Percentiles rank a stretch among this genome's conserved stretches.
phyloP scores from a whole-genome alignment of 2,888 invertebrate species.

The Thecophora atra region DNA sequence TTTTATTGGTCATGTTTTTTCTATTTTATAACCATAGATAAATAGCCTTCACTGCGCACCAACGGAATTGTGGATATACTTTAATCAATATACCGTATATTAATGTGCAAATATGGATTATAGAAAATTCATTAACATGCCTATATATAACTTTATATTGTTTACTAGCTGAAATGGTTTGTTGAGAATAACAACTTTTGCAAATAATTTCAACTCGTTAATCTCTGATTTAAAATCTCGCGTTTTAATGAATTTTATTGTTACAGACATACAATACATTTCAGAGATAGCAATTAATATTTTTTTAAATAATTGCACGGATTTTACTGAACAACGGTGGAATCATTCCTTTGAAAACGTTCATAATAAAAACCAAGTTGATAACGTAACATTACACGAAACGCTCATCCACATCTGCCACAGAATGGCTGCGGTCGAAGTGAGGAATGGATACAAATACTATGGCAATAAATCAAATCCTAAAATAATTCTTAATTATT shows the following conservation, averaged over 20 bases:
- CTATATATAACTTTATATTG: background rate
- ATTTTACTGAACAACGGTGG: background rate
- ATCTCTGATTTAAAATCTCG: too few species aligned
- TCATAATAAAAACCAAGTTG: conserved; percentile 28
- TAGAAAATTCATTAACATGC: background rate
- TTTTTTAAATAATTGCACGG: background rate
- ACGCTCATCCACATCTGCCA: conserved; percentile 21
- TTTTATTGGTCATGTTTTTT: too few species aligned
- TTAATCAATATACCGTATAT: too few species aligned
- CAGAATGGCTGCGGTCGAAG: conserved; percentile 71
- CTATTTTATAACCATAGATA: too few species aligned
- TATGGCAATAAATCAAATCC: conserved; percentile 71
- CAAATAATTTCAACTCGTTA: background rate
- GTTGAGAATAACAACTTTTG: background rate
- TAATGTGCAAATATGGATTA: background rate
- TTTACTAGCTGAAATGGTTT: background rate
- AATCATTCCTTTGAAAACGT: background rate
- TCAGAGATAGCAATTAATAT: background rate
- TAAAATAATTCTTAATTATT: conserved; percentile 73
- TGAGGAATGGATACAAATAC: conserved; percentile 75
- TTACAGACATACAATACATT: background rate
- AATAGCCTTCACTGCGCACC: too few species aligned
- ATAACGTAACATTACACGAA: conserved; percentile 27
- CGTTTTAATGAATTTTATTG: background rate
- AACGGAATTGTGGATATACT: too few species aligned